Conservation (phyloP, 2,113 vertebrate species). For the Mormoops blainvillei region DNA sequence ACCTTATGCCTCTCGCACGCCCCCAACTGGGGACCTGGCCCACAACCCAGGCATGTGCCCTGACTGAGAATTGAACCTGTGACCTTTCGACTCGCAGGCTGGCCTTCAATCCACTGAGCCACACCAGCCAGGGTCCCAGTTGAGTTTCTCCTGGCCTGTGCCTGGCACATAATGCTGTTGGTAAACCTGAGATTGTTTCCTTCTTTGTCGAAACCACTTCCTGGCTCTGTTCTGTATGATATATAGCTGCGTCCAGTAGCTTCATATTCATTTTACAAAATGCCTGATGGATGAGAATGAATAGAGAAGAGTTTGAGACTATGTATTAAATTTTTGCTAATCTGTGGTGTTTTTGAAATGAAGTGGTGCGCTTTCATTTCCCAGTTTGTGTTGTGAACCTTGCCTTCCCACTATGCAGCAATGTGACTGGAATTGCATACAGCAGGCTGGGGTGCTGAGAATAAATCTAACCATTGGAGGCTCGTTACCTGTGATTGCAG, state of each 20-base stretch:
- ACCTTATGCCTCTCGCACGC: too few relatives aligned
- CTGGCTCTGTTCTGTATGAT: neutral
- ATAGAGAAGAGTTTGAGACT: neutral
- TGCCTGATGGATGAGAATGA: neutral
- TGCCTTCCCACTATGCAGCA: neutral
- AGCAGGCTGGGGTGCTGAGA: neutral
- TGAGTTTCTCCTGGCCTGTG: neutral
- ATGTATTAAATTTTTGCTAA: neutral
- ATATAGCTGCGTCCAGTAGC: neutral
- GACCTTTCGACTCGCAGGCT: too few relatives aligned
- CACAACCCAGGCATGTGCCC: too few relatives aligned
- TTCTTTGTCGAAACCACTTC: neutral
- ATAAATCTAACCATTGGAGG: neutral
- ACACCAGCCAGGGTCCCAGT: neutral
- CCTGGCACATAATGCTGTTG: neutral
- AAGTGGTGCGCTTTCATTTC: neutral
- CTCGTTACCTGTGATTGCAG: neutral
- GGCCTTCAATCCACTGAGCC: too few relatives aligned
- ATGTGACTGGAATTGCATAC: neutral
- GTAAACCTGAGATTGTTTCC: neutral
- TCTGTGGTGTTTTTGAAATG: neutral
- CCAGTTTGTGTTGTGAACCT: neutral
- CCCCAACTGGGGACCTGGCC: too few relatives aligned
- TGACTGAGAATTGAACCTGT: too few relatives aligned
- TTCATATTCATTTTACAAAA: neutral